phyloP scores from a whole-genome alignment of 2,797 vertebrate genomes.

The Falco concolor region DNA sequence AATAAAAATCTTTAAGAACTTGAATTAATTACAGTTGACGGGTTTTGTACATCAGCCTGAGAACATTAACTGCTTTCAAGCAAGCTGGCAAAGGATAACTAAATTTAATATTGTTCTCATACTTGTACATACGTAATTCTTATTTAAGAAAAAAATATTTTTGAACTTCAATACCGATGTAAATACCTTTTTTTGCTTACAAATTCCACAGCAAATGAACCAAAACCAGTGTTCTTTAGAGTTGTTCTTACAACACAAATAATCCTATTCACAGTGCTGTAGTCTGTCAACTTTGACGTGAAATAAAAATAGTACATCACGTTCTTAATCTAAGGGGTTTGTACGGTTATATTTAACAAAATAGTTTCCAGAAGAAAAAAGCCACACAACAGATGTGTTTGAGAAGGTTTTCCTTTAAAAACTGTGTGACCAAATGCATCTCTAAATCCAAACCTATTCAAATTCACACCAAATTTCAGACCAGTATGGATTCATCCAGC shows the following conservation, averaged over 20 bases:
- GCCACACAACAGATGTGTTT: neutral
- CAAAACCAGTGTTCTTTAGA: neutral
- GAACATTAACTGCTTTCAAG: neutral
- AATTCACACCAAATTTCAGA: neutral
- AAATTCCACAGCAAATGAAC: neutral
- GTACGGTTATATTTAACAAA: neutral
- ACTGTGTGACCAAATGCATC: neutral
- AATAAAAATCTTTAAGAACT: neutral
- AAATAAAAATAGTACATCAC: neutral
- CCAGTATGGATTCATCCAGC: neutral
- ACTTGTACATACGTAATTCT: neutral
- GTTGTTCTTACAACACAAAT: neutral
- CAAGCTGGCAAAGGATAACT: neutral
- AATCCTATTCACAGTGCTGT: neutral
- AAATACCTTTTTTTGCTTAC: neutral
- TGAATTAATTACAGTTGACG: neutral
- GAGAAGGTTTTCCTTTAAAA: neutral
- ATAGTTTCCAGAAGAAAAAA: neutral
- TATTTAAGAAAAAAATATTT: neutral
- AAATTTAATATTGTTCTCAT: neutral
- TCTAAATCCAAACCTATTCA: neutral
- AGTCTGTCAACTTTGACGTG: neutral
- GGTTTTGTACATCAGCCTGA: neutral
- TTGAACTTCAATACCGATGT: neutral
- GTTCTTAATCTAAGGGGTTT: neutral